Evolutionary conservation across 1,140 invertebrate genomes (phyloP).

Genomic region (Drosophila obscura): DNA sequence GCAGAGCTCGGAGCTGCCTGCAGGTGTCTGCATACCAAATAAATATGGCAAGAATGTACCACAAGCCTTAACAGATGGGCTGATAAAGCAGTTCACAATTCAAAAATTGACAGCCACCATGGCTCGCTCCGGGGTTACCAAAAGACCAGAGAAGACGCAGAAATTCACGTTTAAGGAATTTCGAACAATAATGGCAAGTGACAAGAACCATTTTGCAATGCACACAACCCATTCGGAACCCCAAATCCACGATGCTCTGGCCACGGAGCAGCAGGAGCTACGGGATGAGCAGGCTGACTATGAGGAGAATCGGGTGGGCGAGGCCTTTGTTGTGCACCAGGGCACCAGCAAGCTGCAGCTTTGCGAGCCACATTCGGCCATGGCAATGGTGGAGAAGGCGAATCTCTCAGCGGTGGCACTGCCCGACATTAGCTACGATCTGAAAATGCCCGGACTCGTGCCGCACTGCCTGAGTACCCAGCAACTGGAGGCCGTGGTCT

Average conservation of each 20-base stretch:
- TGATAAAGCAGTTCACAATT: too few relatives aligned
- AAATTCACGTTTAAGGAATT: background rate
- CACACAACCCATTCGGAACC: background rate
- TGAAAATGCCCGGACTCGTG: conserved; percentile 93
- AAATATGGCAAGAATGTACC: too few relatives aligned
- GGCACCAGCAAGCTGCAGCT: conserved; percentile 91
- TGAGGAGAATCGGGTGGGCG: conserved; percentile 97
- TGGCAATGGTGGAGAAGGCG: conserved; percentile 97
- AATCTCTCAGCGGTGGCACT: conserved; percentile 97
- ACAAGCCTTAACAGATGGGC: too few relatives aligned
- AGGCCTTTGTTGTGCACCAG: conserved; percentile 99
- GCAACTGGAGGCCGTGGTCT: conserved; percentile 98
- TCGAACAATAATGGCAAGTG: background rate
- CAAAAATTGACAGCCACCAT: too few relatives aligned
- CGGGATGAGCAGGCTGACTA: conserved; percentile 94
- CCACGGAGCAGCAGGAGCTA: background rate
- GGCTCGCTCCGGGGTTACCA: too few relatives aligned
- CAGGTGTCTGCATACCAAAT: too few relatives aligned
- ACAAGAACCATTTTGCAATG: background rate
- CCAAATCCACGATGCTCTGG: background rate
- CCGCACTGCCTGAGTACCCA: conserved; percentile 94
- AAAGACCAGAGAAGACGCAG: too few relatives aligned
- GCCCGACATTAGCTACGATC: conserved; percentile 94
- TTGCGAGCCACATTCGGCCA: conserved; percentile 97
- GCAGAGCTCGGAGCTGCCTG: too few relatives aligned